Percentiles rank a stretch among this genome's conserved stretches.
Conservation (phyloP, 2,888 invertebrate genomes). For the Drymonia ruficornis region DNA sequence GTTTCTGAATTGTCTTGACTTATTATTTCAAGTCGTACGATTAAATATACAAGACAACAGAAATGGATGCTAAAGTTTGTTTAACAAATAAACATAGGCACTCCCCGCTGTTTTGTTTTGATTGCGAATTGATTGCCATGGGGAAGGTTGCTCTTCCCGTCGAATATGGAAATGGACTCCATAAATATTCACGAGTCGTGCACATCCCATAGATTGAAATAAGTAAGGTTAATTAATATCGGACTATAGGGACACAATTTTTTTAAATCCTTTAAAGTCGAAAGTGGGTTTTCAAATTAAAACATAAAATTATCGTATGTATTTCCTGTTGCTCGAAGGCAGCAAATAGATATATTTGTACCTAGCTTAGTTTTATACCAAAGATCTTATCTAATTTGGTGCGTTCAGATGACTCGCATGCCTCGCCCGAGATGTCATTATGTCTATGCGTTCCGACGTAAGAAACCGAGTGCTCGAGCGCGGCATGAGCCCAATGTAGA, state of each 20-base stretch:
- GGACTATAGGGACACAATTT: not conserved
- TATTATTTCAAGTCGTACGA: not conserved
- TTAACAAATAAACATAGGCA: not conserved
- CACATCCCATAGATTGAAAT: not conserved
- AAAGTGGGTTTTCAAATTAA: too few relatives aligned
- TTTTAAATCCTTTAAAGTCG: too few relatives aligned
- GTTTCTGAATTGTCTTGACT: not conserved
- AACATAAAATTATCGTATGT: too few relatives aligned
- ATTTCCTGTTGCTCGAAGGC: too few relatives aligned
- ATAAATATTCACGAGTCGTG: conserved; percentile 12
- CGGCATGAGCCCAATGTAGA: too few relatives aligned
- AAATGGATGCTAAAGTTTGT: not conserved
- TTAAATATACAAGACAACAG: not conserved
- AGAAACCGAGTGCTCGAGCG: too few relatives aligned
- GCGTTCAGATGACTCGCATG: too few relatives aligned
- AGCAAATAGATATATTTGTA: too few relatives aligned
- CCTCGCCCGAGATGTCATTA: too few relatives aligned
- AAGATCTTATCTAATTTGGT: too few relatives aligned
- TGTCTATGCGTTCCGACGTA: too few relatives aligned
- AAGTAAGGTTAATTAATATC: not conserved
- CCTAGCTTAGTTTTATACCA: too few relatives aligned
- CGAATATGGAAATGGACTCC: conserved; percentile 20
- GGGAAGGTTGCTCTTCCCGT: conserved; percentile 1
- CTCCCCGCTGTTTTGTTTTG: conserved; percentile 1
- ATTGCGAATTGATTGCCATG: conserved; percentile 5